Percentiles rank a stretch among this genome's conserved stretches.
Conservation (phyloP, 2,888 invertebrate species). For the Eretmocerus hayati region DNA sequence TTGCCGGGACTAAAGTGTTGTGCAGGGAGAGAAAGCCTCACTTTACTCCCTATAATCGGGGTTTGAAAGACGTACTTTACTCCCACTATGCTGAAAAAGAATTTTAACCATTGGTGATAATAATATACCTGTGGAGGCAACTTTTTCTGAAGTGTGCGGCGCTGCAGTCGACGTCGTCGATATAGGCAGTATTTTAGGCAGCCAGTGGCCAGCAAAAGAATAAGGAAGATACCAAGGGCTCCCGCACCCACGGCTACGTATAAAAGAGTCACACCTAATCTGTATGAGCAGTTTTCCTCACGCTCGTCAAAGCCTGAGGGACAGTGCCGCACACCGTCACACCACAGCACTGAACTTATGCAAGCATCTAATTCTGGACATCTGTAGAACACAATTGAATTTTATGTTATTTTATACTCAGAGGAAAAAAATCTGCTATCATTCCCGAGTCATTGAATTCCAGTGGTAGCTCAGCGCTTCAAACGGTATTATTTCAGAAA, state of each 20-base stretch:
- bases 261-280: constrained; percentile 60
- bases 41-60: too few relatives aligned
- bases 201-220: constrained; percentile 56
- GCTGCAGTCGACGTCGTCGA: constrained; percentile 49
- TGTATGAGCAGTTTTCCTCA: constrained; percentile 67
- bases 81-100: too few relatives aligned
- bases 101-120: background rate
- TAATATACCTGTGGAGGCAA: constrained; percentile 15
- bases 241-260: constrained; percentile 62
- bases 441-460: too few relatives aligned
- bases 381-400: constrained; percentile 42
- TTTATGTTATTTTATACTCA: too few relatives aligned
- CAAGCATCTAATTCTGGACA: constrained; percentile 77
- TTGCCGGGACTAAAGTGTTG: too few relatives aligned
- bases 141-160: constrained; percentile 43
- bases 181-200: constrained; percentile 52
- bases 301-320: constrained; percentile 78
- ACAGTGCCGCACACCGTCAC: constrained; percentile 72
- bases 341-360: constrained; percentile 71
- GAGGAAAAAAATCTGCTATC: too few relatives aligned
- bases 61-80: too few relatives aligned
- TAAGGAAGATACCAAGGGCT: constrained; percentile 55
- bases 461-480: too few relatives aligned
- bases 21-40: too few relatives aligned
- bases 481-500: too few relatives aligned